These are phyloP conservation scores for Xestia ashworthii DNA, from an alignment of 2,888 invertebrate species.

Conservation along the genomic window DNA sequence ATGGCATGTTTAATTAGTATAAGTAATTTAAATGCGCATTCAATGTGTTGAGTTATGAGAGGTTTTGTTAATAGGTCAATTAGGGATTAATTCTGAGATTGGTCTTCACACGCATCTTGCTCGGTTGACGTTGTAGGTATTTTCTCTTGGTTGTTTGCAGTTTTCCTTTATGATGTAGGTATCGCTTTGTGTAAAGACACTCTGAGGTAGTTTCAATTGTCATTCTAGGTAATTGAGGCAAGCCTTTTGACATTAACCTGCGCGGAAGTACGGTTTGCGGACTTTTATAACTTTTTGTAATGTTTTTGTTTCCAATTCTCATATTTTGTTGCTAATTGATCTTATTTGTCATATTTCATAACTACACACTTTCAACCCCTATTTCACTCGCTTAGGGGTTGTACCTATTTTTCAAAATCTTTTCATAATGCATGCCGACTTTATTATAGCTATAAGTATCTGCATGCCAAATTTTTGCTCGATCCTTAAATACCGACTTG, in stretches of 20 bases:
- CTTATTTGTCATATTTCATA: not conserved
- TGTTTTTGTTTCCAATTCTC: not conserved
- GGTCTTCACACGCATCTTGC: constrained; percentile 43
- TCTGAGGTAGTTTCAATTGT: not conserved
- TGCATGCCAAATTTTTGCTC: not conserved
- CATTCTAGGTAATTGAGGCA: not conserved
- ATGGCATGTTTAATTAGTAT: constrained; percentile 61
- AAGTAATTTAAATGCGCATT: constrained; percentile 61
- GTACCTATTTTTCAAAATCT: not conserved
- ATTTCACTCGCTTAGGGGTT: not conserved
- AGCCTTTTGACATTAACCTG: not conserved
- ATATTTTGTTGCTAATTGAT: not conserved
- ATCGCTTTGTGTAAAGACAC: not conserved
- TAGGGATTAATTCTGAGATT: constrained; percentile 43
- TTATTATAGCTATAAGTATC: not conserved
- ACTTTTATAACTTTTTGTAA: not conserved
- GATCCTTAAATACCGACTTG: no score
- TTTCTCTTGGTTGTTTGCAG: not conserved
- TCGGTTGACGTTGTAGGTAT: not conserved
- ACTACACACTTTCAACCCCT: not conserved
- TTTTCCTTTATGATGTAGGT: constrained; percentile 5
- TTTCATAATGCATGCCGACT: not conserved
- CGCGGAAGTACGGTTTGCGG: not conserved
- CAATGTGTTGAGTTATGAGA: constrained; percentile 58
- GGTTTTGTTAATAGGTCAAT: constrained; percentile 61